Percentiles rank a stretch among this genome's conserved stretches.
These are phyloP conservation scores for Cantharis rufa DNA, from an alignment of 2,888 invertebrate genomes.

Conservation along the genomic window DNA sequence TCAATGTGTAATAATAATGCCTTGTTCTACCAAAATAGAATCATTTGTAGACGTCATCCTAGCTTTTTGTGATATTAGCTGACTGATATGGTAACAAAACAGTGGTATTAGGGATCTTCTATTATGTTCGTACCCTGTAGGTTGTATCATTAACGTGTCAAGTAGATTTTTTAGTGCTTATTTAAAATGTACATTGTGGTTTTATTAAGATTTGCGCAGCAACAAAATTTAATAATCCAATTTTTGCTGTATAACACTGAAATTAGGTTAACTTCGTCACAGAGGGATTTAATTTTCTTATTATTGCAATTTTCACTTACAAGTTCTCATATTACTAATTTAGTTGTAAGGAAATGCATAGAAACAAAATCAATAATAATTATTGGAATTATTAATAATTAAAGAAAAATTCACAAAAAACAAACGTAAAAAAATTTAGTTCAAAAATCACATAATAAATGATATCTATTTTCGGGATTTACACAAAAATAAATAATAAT, in stretches of 20 bases:
- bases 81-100: neutral
- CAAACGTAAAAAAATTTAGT: too few relatives aligned
- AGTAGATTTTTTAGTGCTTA: neutral
- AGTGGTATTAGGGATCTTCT: neutral
- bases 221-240: neutral
- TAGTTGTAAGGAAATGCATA: neutral
- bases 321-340: neutral
- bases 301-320: neutral
- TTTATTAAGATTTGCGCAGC: neutral
- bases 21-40: constrained; percentile 1
- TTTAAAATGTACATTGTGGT: neutral
- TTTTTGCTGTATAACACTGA: neutral
- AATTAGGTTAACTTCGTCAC: neutral
- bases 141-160: neutral
- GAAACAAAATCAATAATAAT: too few relatives aligned
- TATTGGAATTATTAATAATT: too few relatives aligned
- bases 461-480: too few relatives aligned
- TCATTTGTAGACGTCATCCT: constrained; percentile 4
- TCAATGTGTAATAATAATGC: neutral
- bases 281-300: neutral
- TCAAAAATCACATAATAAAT: too few relatives aligned
- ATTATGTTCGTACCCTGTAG: neutral
- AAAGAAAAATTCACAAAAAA: too few relatives aligned
- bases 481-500: too few relatives aligned
- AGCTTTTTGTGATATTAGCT: neutral